Evolutionary conservation across 2,797 vertebrate genomes (phyloP), one percentile per base, ranked within the genome.

Genomic region (Eulemur albifrons): DNA sequence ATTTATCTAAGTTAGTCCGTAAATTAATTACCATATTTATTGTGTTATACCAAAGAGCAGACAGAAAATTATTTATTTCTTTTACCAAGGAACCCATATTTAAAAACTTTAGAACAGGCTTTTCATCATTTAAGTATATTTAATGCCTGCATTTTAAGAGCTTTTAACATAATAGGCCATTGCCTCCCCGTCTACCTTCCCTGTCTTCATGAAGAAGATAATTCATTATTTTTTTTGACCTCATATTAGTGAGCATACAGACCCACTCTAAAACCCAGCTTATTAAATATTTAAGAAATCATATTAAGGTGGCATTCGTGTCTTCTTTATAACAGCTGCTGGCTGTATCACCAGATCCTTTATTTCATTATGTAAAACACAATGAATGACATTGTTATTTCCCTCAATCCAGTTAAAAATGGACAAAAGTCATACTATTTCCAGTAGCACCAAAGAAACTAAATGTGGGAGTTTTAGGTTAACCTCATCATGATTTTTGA

Each of bases 271-370:
- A 97, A 75, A 75, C 52, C 54, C 59, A 90, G 38, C 73, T 98
- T 88, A 98, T 98, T 97, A 97, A 98, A 96, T 89, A 90, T 97
- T 97, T 97, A 97, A 96, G 97, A 98, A 98, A 98, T 93, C 25
- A 3, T 85, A 72, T 80, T 92, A 97, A 96, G 73, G 88, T 95
- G 92, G 96, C 97, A 96, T 97, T 91, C 96, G 83, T 20, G 0
- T 96, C 90, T 94, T 75, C 38, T 75, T 96, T 40, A 0, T 86
- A 96, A 93, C 80, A 95, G 20, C 85, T 98, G 57, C 92, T 98
- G 79, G 76, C 92, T 97, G 85, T 90, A 35, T 90, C 13, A 30
- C 95, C 93, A 95, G 96, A 97, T 97, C 94, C 93, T 96, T 97
- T 94, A 95, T 82, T 48, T 86, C 90, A 95, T 98, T 61, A 65